These are phyloP conservation scores for Athripsodes cinereus DNA, from an alignment of 2,888 invertebrate species.

Conservation along the genomic window DNA sequence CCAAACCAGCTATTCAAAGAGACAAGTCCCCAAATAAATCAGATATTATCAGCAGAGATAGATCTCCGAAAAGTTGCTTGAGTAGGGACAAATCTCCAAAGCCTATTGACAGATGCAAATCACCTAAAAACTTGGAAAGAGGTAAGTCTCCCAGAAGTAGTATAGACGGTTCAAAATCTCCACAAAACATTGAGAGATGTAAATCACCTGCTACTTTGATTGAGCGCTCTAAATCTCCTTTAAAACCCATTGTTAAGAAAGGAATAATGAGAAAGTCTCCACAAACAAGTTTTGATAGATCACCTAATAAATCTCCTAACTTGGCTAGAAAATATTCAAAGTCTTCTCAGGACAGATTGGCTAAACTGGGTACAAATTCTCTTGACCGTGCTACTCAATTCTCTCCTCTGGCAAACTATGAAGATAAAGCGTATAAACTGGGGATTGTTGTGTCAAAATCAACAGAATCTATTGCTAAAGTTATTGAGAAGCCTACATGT, in stretches of 20 bases:
- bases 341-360: slow-evolving; percentile 43
- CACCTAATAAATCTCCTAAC: slow-evolving; percentile 45
- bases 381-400: slow-evolving; percentile 47
- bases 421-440: slow-evolving; percentile 49
- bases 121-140: slow-evolving; percentile 41
- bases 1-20: slow-evolving; percentile 46
- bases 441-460: slow-evolving; percentile 53
- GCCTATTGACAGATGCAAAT: slow-evolving; percentile 35
- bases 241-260: slow-evolving; percentile 45
- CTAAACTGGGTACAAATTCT: slow-evolving; percentile 46
- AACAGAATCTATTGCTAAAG: slow-evolving; percentile 49
- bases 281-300: slow-evolving; percentile 47
- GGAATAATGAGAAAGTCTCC: slow-evolving; percentile 45
- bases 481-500: slow-evolving; percentile 65
- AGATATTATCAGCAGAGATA: slow-evolving; percentile 37
- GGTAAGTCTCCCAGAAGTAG: slow-evolving; percentile 29
- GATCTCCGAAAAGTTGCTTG: slow-evolving; percentile 37
- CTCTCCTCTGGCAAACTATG: slow-evolving; percentile 46
- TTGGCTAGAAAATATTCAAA: slow-evolving; percentile 43
- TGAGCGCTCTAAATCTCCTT: slow-evolving; percentile 38
- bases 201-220: slow-evolving; percentile 44
- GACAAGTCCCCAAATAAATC: slow-evolving; percentile 34
- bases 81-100: slow-evolving; percentile 55
- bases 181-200: slow-evolving; percentile 28
- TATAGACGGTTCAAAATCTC: slow-evolving; percentile 33